These are phyloP conservation scores for Zygothrica quintamaculata DNA, from an alignment of 2,888 invertebrate genomes.

Conservation along the genomic window DNA sequence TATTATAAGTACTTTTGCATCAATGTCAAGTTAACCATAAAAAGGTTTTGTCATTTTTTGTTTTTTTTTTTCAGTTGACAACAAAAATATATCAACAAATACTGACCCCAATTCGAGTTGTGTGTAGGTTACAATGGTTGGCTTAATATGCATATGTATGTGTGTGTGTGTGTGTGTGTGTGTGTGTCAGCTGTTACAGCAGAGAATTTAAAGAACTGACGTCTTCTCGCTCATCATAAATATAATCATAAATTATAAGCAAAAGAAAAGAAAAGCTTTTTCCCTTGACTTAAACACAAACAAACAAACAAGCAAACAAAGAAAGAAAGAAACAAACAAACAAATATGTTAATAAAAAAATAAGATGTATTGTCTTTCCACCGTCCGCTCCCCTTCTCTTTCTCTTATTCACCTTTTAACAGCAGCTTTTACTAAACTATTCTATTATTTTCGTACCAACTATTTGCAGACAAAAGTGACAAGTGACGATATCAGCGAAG, in stretches of 20 bases:
- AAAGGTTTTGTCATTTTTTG: conserved; percentile 50
- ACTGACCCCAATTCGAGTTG: conserved; percentile 57
- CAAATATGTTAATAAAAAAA: conserved; percentile 20
- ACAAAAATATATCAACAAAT: conserved; percentile 40
- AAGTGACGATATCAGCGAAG: conserved; percentile 12
- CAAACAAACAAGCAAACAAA: too few species aligned
- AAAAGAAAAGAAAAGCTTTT: conserved; percentile 21
- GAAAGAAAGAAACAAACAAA: too few species aligned
- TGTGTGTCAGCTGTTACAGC: conserved; percentile 27
- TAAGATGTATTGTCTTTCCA: background rate
- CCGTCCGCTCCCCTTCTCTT: background rate
- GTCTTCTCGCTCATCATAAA: conserved; percentile 39
- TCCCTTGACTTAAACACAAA: conserved; percentile 1
- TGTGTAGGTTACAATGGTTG: conserved; percentile 8
- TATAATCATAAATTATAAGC: conserved; percentile 32
- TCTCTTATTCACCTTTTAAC: background rate
- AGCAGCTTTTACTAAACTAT: too few species aligned
- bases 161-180: conserved; percentile 6
- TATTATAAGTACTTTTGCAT: conserved; percentile 46
- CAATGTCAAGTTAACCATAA: conserved; percentile 74
- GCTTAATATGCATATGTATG: conserved; percentile 2
- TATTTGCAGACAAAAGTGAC: conserved; percentile 41
- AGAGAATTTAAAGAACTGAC: conserved; percentile 19
- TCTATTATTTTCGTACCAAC: background rate
- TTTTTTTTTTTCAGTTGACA: too few species aligned